phyloP scores from a whole-genome alignment of 2,888 invertebrate genomes.

The Taphrorychus bicolor region DNA sequence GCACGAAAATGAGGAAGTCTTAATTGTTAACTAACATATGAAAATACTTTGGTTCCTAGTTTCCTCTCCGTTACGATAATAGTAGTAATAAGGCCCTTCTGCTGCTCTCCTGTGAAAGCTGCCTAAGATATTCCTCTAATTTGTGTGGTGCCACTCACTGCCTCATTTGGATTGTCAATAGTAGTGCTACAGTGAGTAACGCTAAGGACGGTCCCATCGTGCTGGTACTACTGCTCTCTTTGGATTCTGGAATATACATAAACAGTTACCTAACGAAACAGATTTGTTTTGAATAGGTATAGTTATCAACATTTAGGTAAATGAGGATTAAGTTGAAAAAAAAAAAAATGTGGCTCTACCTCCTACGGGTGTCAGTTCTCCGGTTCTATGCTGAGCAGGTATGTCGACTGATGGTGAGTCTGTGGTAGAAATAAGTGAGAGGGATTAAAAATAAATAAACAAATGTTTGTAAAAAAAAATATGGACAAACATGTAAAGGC shows the following conservation, averaged over 20 bases:
- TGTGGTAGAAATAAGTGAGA: not conserved
- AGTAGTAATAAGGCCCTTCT: not conserved
- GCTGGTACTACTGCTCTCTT: conserved; percentile 31
- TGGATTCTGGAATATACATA: conserved; percentile 42
- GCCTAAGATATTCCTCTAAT: not conserved
- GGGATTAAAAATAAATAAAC: not conserved
- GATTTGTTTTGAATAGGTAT: not conserved
- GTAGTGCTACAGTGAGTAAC: conserved; percentile 47
- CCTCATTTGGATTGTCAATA: conserved; percentile 42
- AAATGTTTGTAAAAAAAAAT: not conserved
- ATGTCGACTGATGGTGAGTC: conserved; percentile 43
- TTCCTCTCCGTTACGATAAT: conserved; percentile 21
- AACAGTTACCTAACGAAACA: no score
- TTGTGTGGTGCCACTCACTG: conserved; percentile 24
- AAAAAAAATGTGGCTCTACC: conserved; percentile 44
- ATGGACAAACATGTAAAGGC: not conserved
- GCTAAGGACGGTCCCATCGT: conserved; percentile 43
- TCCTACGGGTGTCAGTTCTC: conserved; percentile 47
- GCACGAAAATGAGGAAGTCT: conserved; percentile 6
- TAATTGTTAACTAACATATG: conserved; percentile 6
- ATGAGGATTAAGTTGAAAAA: not conserved
- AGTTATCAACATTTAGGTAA: conserved; percentile 2
- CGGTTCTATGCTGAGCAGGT: conserved; percentile 46
- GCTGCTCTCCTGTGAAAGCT: not conserved
- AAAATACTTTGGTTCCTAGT: conserved; percentile 51